phyloP scores from a whole-genome alignment of 2,888 invertebrate species.

The Drosophila buzzatii region DNA sequence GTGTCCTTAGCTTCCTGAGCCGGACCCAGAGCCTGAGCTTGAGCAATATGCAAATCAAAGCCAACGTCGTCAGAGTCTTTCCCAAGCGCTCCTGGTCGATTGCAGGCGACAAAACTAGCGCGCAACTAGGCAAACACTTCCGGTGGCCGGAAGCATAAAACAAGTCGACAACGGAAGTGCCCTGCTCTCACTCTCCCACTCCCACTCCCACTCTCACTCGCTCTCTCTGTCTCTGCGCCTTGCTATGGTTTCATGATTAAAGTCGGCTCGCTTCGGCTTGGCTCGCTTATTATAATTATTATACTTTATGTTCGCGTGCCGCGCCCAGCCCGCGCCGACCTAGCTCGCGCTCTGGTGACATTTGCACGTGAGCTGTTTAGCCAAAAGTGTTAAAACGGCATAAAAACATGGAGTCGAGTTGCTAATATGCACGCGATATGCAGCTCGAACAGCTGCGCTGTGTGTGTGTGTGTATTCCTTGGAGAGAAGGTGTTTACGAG shows the following conservation, averaged over 20 bases:
- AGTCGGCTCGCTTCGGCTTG: slow-evolving; percentile 47
- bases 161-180: slow-evolving; percentile 82
- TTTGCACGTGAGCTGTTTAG: slow-evolving; percentile 78
- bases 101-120: slow-evolving; percentile 78
- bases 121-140: slow-evolving; percentile 82
- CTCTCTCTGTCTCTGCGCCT: slow-evolving; percentile 8
- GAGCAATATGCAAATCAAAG: slow-evolving; percentile 72
- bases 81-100: slow-evolving; percentile 27
- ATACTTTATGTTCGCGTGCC: slow-evolving; percentile 64
- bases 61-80: slow-evolving; percentile 51
- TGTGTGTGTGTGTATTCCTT: slow-evolving; percentile 12
- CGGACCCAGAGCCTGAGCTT: slow-evolving; percentile 27
- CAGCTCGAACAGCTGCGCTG: slow-evolving; percentile 29
- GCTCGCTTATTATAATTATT: slow-evolving; percentile 75
- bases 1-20: slow-evolving; percentile 29
- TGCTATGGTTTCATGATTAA: slow-evolving; percentile 71
- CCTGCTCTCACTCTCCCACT: slow-evolving; percentile 30
- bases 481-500: slow-evolving; percentile 74
- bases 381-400: slow-evolving; percentile 76
- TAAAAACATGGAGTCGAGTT: slow-evolving; percentile 59
- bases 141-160: slow-evolving; percentile 81
- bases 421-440: slow-evolving; percentile 67
- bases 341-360: slow-evolving; percentile 35
- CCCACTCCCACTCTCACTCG: background rate
- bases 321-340: slow-evolving; percentile 9